Evolutionary conservation across 2,888 invertebrate genomes (phyloP), one percentile per base, ranked within the genome.

Genomic region (Ectobius pallidus): DNA sequence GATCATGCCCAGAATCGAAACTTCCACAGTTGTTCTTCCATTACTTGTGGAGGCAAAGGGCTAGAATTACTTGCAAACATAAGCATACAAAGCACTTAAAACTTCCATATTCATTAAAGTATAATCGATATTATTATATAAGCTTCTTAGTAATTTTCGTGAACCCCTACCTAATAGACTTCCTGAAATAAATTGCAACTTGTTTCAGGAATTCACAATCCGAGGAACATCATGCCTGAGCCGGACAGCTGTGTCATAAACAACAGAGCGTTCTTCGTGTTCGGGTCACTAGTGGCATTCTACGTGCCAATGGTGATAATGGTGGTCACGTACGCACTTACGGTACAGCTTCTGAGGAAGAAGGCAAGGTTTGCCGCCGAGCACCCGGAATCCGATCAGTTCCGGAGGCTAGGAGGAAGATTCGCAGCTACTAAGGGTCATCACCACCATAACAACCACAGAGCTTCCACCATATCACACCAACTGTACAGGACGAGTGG

Each of bases 301-400:
- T 96, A 97, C 86, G 92, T 97, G 77, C 97, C 97, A 4, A 95
- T 97, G 91, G 86, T 95, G 77, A 94, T 95, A 78, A 97, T 98
- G 97, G 92, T 96, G 75, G 90, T 94, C 72, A 94, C 96, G 1
- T 97, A 96, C 81, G 91, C 93, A 0, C 86, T 96, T 74, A 97
- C 97, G 0, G 94, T 97, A 32, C 92, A 94, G 77, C 85, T 97
- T 77, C 85, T 97, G 77, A 89, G 93, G 78, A 88, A 92, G 76
- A 93, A 93, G 79, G 93, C 93, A 0, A 86, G 90, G 75, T 87
- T 93, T 78, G 91, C 91, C 0, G 73, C 87, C 49, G 88, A 88
- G 76, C 87, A 89, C 80, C 87, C 88, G 18, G 89, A 89, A 79
- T 85, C 87, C 74, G 88, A 88, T 79, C 75, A 71, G 71, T 74